Evolutionary conservation across 2,888 invertebrate species (phyloP), one percentile per base, ranked within the genome.

Genomic region (Melanchra persicariae): DNA sequence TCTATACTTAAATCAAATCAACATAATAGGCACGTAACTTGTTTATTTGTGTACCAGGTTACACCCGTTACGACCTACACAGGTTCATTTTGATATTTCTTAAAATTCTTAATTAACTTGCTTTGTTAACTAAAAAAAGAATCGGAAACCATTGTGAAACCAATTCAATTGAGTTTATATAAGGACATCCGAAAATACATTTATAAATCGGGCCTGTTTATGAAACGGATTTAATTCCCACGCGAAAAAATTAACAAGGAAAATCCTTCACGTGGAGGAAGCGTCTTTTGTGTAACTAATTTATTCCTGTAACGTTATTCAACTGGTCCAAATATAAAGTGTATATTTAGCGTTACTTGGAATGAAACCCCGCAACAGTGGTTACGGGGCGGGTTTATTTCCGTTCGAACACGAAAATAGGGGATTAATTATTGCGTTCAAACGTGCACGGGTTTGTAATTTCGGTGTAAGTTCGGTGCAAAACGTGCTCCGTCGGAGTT

Each of bases 301-400:
- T 62, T 79, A 82, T 82, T 82, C 47, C n/a, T 30, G 79, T 72
- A 63, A 52, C 37, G 61, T 78, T 76, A 76, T 78, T 45, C 63
- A 72, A 82, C 47, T 40, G 51, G 22, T 66, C 52, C 63, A 67
- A 73, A 82, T 64, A 69, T 70, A 70, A 77, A 79, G 22, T 24
- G 9, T 47, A 70, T 59, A 60, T 76, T 77, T 34, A n/a, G 19
- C 47, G 75, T 59, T 55, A 37, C 22, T 58, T n/a, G 57, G 24
- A 64, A 67, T 8, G 79, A 79, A 79, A 64, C 74, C 82, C n/a
- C n/a, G n/a, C 62, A 72, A 60, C 37, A 0, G 61, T 59, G 30
- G 58, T 62, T 65, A 64, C 73, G 73, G n/a, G 66, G 57, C 24
- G 26, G 55, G 60, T 49, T 66, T 66, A 81, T 82, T 82, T 78